phyloP scores from a whole-genome alignment of 2,888 invertebrate species.

The Leptopilina myrica region DNA sequence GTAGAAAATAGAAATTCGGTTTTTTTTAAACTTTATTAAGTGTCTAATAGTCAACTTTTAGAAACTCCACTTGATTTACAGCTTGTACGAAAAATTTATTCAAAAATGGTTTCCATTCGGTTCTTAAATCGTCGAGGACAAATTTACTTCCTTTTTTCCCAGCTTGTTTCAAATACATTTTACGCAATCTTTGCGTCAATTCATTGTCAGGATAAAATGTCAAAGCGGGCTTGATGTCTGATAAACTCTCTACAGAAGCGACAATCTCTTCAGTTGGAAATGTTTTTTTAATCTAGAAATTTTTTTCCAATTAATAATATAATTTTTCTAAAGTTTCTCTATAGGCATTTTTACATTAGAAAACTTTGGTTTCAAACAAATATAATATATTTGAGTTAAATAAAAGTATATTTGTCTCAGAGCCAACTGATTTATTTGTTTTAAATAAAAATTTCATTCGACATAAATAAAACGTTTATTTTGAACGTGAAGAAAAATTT shows the following conservation, averaged over 20 bases:
- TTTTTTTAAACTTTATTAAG: neutral
- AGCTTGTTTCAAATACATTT: neutral
- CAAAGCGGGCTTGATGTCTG: neutral
- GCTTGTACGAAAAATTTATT: conserved; percentile 5
- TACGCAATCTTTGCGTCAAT: conserved; percentile 8
- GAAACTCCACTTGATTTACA: conserved; percentile 2
- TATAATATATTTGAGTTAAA: no score
- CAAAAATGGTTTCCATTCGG: neutral
- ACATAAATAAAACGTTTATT: no score
- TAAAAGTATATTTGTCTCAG: no score
- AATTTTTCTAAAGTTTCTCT: no score
- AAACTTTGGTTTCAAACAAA: no score
- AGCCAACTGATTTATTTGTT: no score
- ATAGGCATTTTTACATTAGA: neutral
- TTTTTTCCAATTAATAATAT: neutral
- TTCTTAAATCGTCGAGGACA: neutral
- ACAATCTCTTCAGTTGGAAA: neutral
- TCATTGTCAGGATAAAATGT: conserved; percentile 10
- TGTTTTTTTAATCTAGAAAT: neutral
- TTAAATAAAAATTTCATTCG: no score
- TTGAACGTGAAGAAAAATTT: no score
- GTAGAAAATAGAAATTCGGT: neutral
- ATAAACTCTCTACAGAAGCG: neutral
- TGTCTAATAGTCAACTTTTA: neutral
- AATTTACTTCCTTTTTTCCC: neutral